Evolutionary conservation across 2,113 vertebrate species (phyloP), one percentile per base, ranked within the genome.

Genomic region (Paracanthobrama guichenoti): DNA sequence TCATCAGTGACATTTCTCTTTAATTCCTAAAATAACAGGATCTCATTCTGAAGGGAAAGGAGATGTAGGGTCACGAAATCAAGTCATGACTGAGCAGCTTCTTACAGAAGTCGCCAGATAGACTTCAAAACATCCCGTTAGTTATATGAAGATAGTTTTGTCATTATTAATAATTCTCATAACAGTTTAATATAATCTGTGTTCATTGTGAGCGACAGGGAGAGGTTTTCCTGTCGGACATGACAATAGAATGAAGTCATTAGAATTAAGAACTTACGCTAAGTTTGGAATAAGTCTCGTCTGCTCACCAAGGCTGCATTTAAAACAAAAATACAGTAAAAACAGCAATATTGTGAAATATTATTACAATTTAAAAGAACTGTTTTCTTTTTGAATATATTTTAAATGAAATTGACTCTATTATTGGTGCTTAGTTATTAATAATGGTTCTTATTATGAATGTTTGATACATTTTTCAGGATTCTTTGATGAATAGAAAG

Each of bases 1-100:
- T 48, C 69, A 72, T 72, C 42, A 73, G 71, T 48, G 71, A 73
- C 71, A 24, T 48, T 73, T 73, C 71, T 73, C 71, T 73, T 73
- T 73, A 48, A 75, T 31, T 31, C 14, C 48, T 31, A 18, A 28
- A 75, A 75, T 53, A 75, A 53, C 48, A 53, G 48, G 44, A 50
- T 75, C 48, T 53, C 53, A 55, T 22, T 55, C 18, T 8, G 50
- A 55, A 18, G 18, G 46, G 28, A 22, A 39, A 22, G 66, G 31
- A 67, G 31, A 67, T 18, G 8, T 9, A 1, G 18, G 64, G 64
- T 39, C 64, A 67, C 1, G 16, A 67, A 67, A 11, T 22, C 31
- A 18, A 67, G 64, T 20, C 64, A 39, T 16, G 13, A 6, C 60
- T 64, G 62, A 66, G 14, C 16, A 18, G 18, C 14, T 20, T 67